phyloP scores from a whole-genome alignment of 2,113 vertebrate genomes.

The Microtus ochrogaster region DNA sequence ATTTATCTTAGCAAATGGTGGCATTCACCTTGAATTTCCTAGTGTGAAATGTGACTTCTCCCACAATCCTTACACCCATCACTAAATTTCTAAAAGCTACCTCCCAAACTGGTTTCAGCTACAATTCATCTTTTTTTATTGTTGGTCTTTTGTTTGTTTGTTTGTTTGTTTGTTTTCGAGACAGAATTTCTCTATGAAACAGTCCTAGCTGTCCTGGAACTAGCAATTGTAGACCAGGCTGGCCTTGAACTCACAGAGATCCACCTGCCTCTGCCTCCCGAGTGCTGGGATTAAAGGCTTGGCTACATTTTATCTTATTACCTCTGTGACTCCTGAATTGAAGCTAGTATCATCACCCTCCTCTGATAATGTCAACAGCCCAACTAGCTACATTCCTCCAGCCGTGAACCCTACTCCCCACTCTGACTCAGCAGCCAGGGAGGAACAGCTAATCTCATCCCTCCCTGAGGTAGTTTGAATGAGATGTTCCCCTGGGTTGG shows the following conservation, averaged over 20 bases:
- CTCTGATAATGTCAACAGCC: neutral
- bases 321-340: neutral
- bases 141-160: too few species aligned
- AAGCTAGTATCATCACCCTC: too few species aligned
- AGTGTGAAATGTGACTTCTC: neutral
- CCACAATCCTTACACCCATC: neutral
- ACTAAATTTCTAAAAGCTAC: neutral
- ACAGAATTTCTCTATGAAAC: too few species aligned
- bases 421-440: neutral
- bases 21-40: neutral
- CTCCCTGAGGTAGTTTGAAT: neutral
- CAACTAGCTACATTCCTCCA: neutral
- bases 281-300: too few species aligned
- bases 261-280: too few species aligned
- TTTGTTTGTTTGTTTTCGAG: too few species aligned
- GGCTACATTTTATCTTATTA: neutral
- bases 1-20: neutral
- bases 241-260: too few species aligned
- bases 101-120: neutral
- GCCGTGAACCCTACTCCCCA: neutral
- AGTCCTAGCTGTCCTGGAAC: too few species aligned
- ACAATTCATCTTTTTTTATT: neutral
- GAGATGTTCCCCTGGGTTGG: neutral
- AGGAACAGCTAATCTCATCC: neutral
- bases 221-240: too few species aligned